These are phyloP conservation scores for Dicranocentrus wangi DNA, from an alignment of 2,888 invertebrate genomes.

Conservation along the genomic window DNA sequence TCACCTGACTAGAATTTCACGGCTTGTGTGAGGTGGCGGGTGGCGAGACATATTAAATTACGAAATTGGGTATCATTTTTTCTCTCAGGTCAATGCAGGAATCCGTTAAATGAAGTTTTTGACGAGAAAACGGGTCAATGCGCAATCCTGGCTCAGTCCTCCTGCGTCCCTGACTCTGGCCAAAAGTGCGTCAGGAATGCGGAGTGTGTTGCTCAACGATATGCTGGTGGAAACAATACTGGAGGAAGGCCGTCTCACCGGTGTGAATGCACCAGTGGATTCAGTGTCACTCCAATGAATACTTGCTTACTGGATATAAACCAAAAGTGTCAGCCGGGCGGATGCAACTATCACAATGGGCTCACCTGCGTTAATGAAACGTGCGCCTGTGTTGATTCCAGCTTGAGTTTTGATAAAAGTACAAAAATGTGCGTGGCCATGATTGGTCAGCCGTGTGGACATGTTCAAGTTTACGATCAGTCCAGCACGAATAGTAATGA, in stretches of 20 bases:
- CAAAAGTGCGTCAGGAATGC: conserved; percentile 59
- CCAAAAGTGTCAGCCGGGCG: conserved; percentile 49
- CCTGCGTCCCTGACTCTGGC: conserved; percentile 36
- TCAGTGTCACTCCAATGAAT: conserved; percentile 49
- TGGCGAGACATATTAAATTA: too few relatives aligned
- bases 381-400: conserved; percentile 61
- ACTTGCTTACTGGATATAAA: conserved; percentile 63
- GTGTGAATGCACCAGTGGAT: conserved; percentile 56
- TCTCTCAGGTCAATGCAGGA: conserved; percentile 62
- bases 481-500: conserved; percentile 8
- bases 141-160: conserved; percentile 43
- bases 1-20: background rate
- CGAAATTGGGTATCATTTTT: too few relatives aligned
- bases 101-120: conserved; percentile 55
- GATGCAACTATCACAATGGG: conserved; percentile 60
- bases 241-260: background rate
- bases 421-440: conserved; percentile 62
- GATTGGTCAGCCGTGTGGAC: conserved; percentile 61
- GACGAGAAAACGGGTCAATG: conserved; percentile 53
- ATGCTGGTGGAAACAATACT: conserved; percentile 3
- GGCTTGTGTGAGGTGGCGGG: background rate
- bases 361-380: conserved; percentile 62
- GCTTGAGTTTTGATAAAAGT: conserved; percentile 60
- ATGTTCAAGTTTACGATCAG: conserved; percentile 48
- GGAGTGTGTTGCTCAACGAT: conserved; percentile 34